Percentiles rank a stretch among this genome's conserved stretches.
Conservation (phyloP, 2,888 invertebrate genomes). For the Netelia inedita region DNA sequence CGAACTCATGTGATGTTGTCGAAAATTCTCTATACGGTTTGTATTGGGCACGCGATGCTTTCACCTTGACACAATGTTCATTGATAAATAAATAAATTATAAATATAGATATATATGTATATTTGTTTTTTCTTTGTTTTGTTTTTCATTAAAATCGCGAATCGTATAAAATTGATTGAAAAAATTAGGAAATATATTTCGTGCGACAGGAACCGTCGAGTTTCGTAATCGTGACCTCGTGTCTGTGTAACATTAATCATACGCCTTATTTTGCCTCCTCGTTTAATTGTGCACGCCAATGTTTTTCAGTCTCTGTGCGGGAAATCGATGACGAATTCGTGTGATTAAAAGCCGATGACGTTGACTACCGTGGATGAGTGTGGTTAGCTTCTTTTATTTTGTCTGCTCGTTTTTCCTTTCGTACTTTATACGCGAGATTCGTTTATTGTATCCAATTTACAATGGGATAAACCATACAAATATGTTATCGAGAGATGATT, state of each 20-base stretch:
- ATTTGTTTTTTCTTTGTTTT: conserved; percentile 4
- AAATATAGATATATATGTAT: neutral
- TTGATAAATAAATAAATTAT: too few relatives aligned
- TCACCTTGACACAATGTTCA: too few relatives aligned
- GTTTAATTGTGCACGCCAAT: conserved; percentile 62
- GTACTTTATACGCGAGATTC: conserved; percentile 49
- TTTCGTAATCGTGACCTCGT: neutral
- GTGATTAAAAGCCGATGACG: conserved; percentile 4
- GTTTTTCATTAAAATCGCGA: neutral
- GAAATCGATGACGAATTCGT: conserved; percentile 5
- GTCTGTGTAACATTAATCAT: neutral
- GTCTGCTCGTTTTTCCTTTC: neutral
- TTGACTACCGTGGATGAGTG: conserved; percentile 28
- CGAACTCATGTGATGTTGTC: too few relatives aligned
- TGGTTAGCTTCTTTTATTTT: conserved; percentile 1
- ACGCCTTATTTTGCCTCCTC: conserved; percentile 5
- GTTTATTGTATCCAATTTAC: conserved; percentile 60
- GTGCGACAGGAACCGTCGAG: neutral
- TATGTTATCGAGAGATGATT: conserved; percentile 1
- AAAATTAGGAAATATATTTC: conserved; percentile 2
- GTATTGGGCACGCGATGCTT: too few relatives aligned
- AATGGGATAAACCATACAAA: conserved; percentile 15
- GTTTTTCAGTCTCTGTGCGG: conserved; percentile 41
- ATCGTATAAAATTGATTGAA: conserved; percentile 31
- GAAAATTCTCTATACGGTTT: too few relatives aligned